Conservation (phyloP, 2,797 vertebrate species). For the Hippopotamyrus pictus region DNA sequence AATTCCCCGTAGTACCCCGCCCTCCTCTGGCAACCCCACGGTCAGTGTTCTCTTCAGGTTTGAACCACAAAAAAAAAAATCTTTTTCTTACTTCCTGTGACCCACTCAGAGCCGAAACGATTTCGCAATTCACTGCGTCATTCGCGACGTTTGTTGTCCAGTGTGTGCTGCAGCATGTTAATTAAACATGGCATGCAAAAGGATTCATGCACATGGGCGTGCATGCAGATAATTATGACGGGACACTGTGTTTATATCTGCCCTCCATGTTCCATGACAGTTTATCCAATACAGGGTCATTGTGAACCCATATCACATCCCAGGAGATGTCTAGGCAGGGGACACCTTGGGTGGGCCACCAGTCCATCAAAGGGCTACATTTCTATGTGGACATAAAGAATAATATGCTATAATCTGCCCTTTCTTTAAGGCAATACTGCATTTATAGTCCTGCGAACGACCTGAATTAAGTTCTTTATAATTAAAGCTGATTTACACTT, state of each 20-base stretch:
- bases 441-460: background rate
- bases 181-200: background rate
- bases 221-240: background rate
- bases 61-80: background rate
- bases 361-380: background rate
- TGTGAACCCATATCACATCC: background rate
- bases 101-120: background rate
- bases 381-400: background rate
- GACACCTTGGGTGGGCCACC: background rate
- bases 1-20: background rate
- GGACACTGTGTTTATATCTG: background rate
- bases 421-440: background rate
- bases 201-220: background rate
- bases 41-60: background rate
- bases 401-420: background rate
- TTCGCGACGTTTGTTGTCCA: background rate
- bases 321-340: background rate
- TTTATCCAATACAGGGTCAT: background rate
- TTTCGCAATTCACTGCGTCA: background rate
- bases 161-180: background rate
- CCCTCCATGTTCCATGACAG: background rate
- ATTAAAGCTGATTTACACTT: background rate
- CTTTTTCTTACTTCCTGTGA: background rate
- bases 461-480: background rate
- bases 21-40: background rate